Evolutionary conservation across 2,113 vertebrate genomes (phyloP).

Genomic region (Lipophrys pholis): DNA sequence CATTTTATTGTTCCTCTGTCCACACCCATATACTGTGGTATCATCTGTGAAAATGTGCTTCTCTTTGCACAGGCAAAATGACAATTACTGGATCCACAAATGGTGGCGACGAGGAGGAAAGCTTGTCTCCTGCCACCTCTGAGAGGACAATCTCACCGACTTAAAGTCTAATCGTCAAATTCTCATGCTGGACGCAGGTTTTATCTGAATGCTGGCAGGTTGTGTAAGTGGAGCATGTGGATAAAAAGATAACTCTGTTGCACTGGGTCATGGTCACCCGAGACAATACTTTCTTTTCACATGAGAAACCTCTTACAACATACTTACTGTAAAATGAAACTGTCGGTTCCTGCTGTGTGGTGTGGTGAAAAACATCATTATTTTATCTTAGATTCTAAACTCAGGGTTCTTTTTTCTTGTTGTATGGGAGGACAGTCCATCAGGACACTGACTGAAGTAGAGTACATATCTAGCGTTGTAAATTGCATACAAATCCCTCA

Average conservation of each 20-base stretch:
- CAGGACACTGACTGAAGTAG: background rate
- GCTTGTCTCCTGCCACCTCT: background rate
- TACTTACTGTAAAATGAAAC: background rate
- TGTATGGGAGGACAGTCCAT: background rate
- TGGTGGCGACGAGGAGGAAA: slow-evolving; percentile 13
- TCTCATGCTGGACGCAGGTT: slow-evolving; percentile 18
- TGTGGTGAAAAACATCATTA: background rate
- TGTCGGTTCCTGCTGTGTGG: background rate
- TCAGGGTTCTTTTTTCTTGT: background rate
- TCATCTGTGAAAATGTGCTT: background rate
- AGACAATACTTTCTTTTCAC: background rate
- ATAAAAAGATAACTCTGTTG: background rate
- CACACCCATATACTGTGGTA: background rate
- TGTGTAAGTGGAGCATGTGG: background rate
- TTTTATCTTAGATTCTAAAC: background rate
- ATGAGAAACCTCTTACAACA: background rate
- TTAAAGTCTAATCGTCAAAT: slow-evolving; percentile 41
- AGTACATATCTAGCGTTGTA: background rate
- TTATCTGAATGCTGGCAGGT: slow-evolving; percentile 1
- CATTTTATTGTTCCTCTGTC: background rate
- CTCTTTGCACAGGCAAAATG: background rate
- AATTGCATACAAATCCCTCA: background rate
- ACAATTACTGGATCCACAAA: background rate
- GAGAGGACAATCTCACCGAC: slow-evolving; percentile 22
- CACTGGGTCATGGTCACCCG: slow-evolving; percentile 28